Conservation (phyloP, 1,140 invertebrate genomes). For the Periplaneta americana region DNA sequence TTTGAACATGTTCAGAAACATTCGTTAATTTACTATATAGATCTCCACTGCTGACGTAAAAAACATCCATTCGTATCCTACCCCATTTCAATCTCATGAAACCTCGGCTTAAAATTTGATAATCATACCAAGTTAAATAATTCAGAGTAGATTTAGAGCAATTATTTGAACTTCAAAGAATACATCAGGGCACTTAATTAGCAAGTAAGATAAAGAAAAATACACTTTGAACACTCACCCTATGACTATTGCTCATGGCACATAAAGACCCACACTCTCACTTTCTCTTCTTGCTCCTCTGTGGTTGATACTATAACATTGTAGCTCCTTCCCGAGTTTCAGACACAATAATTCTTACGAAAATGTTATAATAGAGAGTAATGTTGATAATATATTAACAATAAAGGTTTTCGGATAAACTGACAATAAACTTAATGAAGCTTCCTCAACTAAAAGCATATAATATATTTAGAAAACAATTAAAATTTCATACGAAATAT, state of each 20-base stretch:
- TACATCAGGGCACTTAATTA: no score
- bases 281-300: neutral
- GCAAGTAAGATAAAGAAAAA: no score
- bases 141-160: no score
- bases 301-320: neutral
- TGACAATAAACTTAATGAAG: neutral
- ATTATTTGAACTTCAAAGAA: no score
- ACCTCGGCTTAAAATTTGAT: no score
- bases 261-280: neutral
- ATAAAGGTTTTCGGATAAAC: neutral
- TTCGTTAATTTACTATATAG: no score
- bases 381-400: neutral
- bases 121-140: no score
- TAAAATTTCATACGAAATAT: neutral
- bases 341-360: neutral
- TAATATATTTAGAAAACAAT: neutral
- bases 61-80: no score
- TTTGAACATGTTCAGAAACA: no score
- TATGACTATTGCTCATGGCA: slow-evolving; percentile 12
- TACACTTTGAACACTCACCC: slow-evolving; percentile 1
- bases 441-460: neutral
- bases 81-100: no score
- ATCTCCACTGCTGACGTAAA: no score
- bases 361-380: no score
- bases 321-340: neutral